Percentiles rank a stretch among this genome's conserved stretches.
phyloP scores from a whole-genome alignment of 2,797 vertebrate species.

The Lacerta bilineata region DNA sequence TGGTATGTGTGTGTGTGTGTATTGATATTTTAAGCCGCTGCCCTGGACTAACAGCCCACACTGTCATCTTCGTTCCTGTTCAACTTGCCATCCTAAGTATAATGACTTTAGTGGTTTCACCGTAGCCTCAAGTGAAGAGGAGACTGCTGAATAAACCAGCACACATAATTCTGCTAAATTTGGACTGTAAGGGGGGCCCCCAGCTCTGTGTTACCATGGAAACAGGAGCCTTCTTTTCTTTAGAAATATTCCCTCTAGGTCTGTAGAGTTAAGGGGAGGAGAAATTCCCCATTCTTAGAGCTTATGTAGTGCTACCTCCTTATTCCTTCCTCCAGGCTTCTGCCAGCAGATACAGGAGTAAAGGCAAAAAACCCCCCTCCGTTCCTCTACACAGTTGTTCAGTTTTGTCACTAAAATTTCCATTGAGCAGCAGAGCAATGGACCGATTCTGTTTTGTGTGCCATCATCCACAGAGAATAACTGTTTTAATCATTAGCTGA shows the following conservation, averaged over 20 bases:
- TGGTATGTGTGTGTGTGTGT: neutral
- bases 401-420: conserved; percentile 21
- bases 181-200: conserved; percentile 74
- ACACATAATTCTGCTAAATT: conserved; percentile 79
- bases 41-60: neutral
- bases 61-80: conserved; percentile 48
- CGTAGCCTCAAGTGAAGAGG: conserved; percentile 63
- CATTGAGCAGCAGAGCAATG: neutral
- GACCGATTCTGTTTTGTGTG: too few species aligned
- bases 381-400: conserved; percentile 38
- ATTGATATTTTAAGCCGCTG: conserved; percentile 38
- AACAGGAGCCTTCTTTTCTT: conserved; percentile 78
- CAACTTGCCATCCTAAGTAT: conserved; percentile 60
- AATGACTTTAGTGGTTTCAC: conserved; percentile 66
- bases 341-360: conserved; percentile 47
- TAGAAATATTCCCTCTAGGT: conserved; percentile 76
- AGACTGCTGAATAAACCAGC: conserved; percentile 72
- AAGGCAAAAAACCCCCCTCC: conserved; percentile 3
- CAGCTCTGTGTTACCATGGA: conserved; percentile 80
- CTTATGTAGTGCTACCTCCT: neutral
- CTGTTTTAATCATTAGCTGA: neutral
- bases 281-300: conserved; percentile 54
- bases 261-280: conserved; percentile 50
- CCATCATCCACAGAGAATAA: neutral
- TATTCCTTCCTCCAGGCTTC: neutral